Conservation (phyloP, 2,888 invertebrate species). For the Thyatira batis region DNA sequence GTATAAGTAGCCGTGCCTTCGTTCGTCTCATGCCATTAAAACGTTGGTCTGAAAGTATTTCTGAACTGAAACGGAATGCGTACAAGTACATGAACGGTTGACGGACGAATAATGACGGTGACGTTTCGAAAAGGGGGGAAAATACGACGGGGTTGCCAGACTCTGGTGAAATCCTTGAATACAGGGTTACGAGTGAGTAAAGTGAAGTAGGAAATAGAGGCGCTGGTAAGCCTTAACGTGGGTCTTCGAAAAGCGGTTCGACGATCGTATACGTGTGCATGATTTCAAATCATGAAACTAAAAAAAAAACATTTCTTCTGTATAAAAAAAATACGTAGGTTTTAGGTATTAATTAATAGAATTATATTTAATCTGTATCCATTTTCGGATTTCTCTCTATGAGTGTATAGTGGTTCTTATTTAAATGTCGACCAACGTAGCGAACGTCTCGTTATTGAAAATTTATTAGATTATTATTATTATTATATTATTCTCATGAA, state of each 20-base stretch:
- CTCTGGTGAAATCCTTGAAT: constrained; percentile 49
- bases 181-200: constrained; percentile 68
- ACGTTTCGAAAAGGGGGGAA: constrained; percentile 46
- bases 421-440: constrained; percentile 82
- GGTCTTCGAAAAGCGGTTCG: constrained; percentile 78
- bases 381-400: constrained; percentile 82
- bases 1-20: constrained; percentile 80
- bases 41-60: constrained; percentile 28
- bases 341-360: constrained; percentile 79
- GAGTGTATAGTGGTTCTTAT: constrained; percentile 82
- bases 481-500: constrained; percentile 70
- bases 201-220: constrained; percentile 48
- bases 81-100: constrained; percentile 32
- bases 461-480: constrained; percentile 80
- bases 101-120: constrained; percentile 36
- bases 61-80: constrained; percentile 32
- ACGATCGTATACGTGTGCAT: constrained; percentile 80
- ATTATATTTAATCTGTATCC: constrained; percentile 81
- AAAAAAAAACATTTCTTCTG: constrained; percentile 72
- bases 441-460: constrained; percentile 80
- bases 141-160: constrained; percentile 42
- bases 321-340: constrained; percentile 72
- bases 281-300: constrained; percentile 77
- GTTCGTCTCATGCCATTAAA: constrained; percentile 70
- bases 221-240: constrained; percentile 58